These are phyloP conservation scores for Pontoporia blainvillei DNA, from an alignment of 2,113 vertebrate genomes.

Conservation along the genomic window DNA sequence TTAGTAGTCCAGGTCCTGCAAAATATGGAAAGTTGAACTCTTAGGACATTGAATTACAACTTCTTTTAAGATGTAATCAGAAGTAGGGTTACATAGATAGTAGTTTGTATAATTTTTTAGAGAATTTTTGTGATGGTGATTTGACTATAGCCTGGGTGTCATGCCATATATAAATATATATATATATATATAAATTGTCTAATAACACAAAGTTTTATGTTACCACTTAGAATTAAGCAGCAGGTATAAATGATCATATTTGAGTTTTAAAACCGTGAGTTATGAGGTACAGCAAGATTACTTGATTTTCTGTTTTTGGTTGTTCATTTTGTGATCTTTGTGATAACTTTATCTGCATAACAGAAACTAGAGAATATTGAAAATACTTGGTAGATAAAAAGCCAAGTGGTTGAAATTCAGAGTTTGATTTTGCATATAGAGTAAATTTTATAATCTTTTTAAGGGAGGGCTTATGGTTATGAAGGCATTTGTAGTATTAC, in stretches of 20 bases:
- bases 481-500: neutral
- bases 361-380: neutral
- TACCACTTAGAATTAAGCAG: neutral
- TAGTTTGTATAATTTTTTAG: neutral
- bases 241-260: neutral
- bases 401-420: neutral
- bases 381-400: neutral
- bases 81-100: neutral
- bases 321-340: conserved; percentile 6
- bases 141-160: neutral
- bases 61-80: conserved; percentile 33
- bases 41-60: neutral
- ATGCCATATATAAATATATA: neutral
- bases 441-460: neutral
- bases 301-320: conserved; percentile 47
- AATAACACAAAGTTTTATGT: neutral
- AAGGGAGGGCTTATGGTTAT: neutral
- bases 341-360: neutral
- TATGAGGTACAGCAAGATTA: conserved; percentile 8
- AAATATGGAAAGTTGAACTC: conserved; percentile 54
- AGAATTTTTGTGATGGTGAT: neutral
- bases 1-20: conserved; percentile 28
- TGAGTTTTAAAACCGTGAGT: conserved; percentile 2
- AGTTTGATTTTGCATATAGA: neutral
- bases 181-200: neutral